Percentiles rank a stretch among this genome's conserved stretches.
Conservation (phyloP, 2,888 invertebrate species). For the Drosophila peninsularis region DNA sequence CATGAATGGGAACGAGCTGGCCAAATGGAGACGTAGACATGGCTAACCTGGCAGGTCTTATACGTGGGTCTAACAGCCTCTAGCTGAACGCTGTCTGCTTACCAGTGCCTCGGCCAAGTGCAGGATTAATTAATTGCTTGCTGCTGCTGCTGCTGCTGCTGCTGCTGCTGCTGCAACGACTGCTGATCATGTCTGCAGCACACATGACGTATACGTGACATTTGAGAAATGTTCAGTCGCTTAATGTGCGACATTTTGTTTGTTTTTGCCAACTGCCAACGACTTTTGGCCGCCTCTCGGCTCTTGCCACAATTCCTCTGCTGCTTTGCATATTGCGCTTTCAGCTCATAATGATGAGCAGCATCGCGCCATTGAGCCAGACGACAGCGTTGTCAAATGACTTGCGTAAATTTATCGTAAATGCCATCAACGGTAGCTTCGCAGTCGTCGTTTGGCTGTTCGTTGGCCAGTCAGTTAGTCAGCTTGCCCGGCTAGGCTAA, state of each 20-base stretch:
- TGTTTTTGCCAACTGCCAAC: conserved; percentile 61
- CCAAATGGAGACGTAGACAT: conserved; percentile 59
- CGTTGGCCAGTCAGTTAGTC: conserved; percentile 23
- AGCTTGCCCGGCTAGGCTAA: conserved; percentile 53
- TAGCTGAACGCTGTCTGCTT: conserved; percentile 49
- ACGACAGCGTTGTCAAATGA: conserved; percentile 77
- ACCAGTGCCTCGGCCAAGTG: conserved; percentile 53
- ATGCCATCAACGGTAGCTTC: conserved; percentile 76
- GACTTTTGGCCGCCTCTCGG: conserved; percentile 54
- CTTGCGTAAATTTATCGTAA: conserved; percentile 83
- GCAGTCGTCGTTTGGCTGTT: conserved; percentile 15
- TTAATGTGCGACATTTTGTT: conserved; percentile 79
- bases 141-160: conserved; percentile 22
- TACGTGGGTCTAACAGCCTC: conserved; percentile 43
- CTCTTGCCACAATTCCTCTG: conserved; percentile 15
- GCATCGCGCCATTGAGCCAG: conserved; percentile 25
- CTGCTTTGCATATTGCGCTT: conserved; percentile 64
- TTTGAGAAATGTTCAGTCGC: conserved; percentile 72
- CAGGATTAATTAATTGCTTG: conserved; percentile 77
- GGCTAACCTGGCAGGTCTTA: conserved; percentile 33
- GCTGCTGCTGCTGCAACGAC: conserved; percentile 16
- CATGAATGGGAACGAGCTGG: conserved; percentile 61
- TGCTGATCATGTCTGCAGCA: conserved; percentile 46
- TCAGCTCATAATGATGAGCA: conserved; percentile 71
- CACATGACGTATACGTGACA: conserved; percentile 79